Evolutionary conservation across 1,140 invertebrate species (phyloP), one percentile per base, ranked within the genome.

Genomic region (Drosophila cardini): DNA sequence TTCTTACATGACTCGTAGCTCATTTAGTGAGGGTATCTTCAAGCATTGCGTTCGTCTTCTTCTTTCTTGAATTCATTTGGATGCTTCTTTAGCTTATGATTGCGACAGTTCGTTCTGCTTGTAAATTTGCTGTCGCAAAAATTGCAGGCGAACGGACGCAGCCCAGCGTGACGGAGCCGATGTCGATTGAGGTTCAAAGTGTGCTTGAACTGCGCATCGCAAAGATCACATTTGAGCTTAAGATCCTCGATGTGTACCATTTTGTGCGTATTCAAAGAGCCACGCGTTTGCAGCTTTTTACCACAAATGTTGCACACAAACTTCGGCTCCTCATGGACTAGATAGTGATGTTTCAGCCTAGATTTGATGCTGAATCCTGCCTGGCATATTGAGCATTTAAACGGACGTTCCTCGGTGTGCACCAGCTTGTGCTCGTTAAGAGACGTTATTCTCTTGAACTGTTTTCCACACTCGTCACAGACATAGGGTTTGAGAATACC

Each of bases 91-190:
- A 91, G 70, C 68, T 93, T 93, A 67, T 93, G 93, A 10, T 91
- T 90, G 8, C 93, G 89, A 76, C 93, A 93, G 69, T 93, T 93
- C 5, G 92, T 91, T 38, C 92, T 92, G 69, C 93, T 93, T 7
- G 93, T 92, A 73, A 93, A 93, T 0, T 93, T 91, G 57, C 92
- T 90, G 1, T 91, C 84, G 52, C 93, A 93, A 71, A 92, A 93
- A 26, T 90, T 91, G 68, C 93, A 93, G 1, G 87, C 76, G 57
- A 93, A 93, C 0, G 93, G 93, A 8, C 92, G 73, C 38, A 93
- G 58, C 0, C 93, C 93, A 0, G 92, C 93, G 57, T 93, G 93
- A 7, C 92, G 72, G 4, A 93, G 91, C 40, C 92, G 56, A 60
- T 93, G 93, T 42, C 92, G 92, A 78, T 92, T 92, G 4, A 93